phyloP scores from a whole-genome alignment of 1,140 invertebrate species.

The Venturia canescens region DNA sequence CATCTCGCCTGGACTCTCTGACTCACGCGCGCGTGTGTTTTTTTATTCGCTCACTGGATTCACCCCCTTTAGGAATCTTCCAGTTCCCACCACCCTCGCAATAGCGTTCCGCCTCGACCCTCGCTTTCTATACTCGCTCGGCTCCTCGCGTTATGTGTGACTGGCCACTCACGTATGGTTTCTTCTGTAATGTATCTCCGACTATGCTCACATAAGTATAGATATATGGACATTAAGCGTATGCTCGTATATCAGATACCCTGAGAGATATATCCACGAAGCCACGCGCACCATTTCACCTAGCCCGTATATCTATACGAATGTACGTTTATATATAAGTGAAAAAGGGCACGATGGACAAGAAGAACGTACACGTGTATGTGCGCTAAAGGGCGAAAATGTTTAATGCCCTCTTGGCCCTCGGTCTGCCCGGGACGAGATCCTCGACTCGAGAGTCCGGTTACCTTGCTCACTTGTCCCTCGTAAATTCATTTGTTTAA shows the following conservation, averaged over 20 bases:
- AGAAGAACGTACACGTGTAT: neutral
- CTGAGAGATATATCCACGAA: conserved; percentile 20
- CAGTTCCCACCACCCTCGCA: conserved; percentile 10
- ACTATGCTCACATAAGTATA: conserved; percentile 35
- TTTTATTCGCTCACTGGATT: conserved; percentile 14
- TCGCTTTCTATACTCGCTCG: conserved; percentile 2
- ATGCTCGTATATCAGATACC: conserved; percentile 34
- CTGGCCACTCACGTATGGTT: conserved; percentile 64
- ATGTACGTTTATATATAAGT: neutral
- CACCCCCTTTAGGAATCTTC: conserved; percentile 38
- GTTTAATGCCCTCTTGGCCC: conserved; percentile 24
- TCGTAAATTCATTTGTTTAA: conserved; percentile 66
- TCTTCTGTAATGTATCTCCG: conserved; percentile 62
- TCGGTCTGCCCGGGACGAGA: neutral
- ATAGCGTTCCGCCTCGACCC: conserved; percentile 22
- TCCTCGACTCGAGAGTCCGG: conserved; percentile 27
- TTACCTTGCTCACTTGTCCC: conserved; percentile 32
- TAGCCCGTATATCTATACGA: neutral
- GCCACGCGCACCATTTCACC: neutral
- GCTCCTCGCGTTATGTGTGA: conserved; percentile 48
- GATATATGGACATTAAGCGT: conserved; percentile 6
- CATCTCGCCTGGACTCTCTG: neutral
- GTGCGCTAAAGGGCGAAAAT: conserved; percentile 22
- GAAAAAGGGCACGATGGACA: neutral
- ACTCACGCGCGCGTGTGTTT: neutral